Percentiles rank a stretch among this genome's conserved stretches.
phyloP scores from a whole-genome alignment of 2,797 vertebrate species.

The Triplophysa yarkandensis region DNA sequence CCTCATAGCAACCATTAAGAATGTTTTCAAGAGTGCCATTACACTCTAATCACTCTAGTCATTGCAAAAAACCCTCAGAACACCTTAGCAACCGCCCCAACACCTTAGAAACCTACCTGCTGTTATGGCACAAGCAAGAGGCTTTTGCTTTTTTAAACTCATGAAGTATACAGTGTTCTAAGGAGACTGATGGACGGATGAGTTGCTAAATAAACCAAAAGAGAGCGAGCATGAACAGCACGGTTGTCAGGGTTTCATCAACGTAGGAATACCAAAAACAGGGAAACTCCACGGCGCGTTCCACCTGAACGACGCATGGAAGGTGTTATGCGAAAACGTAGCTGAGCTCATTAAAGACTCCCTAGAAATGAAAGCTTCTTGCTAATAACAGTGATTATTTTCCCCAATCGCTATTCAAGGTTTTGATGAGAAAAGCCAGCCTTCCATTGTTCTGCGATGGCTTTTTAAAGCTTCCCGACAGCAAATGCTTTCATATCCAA shows the following conservation, averaged over 20 bases:
- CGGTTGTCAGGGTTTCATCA: constrained; percentile 4
- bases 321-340: constrained; percentile 1
- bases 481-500: constrained; percentile 24
- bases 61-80: neutral
- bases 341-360: constrained; percentile 43
- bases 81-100: neutral
- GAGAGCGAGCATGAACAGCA: neutral
- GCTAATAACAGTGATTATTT: constrained; percentile 56
- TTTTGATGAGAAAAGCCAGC: constrained; percentile 43
- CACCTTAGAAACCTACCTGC: no score
- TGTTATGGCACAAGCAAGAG: neutral
- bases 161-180: neutral
- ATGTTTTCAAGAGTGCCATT: no score
- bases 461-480: constrained; percentile 52
- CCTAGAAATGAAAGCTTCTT: constrained; percentile 30
- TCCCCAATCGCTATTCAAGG: constrained; percentile 34
- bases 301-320: constrained; percentile 26
- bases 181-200: neutral
- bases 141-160: neutral
- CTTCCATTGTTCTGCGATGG: constrained; percentile 50
- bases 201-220: constrained; percentile 1
- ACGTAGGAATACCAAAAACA: neutral
- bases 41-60: neutral
- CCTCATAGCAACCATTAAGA: neutral
- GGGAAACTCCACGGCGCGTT: neutral